Conservation (phyloP, 2,888 invertebrate species). For the Amitus sp. region DNA sequence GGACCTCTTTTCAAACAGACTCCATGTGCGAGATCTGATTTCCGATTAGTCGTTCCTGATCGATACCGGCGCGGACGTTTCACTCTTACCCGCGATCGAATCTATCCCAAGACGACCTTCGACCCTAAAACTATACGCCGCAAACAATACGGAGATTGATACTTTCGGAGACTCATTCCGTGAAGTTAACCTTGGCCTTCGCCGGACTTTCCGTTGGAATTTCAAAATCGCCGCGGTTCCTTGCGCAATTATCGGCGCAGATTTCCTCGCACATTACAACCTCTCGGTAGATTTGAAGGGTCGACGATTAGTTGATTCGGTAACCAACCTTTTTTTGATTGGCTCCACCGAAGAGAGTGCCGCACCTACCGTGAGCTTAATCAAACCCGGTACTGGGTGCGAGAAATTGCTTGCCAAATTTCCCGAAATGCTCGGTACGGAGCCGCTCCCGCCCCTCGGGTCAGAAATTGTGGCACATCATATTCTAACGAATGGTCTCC, state of each 20-base stretch:
- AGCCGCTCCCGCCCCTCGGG: too few species aligned
- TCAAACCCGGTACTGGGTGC: too few species aligned
- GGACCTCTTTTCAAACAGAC: conserved; percentile 20
- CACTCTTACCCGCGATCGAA: not conserved
- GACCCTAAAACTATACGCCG: not conserved
- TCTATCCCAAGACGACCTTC: too few species aligned
- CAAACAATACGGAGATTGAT: not conserved
- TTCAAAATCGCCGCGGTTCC: conserved; percentile 7
- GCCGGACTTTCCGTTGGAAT: not conserved
- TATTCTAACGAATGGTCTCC: conserved; percentile 56
- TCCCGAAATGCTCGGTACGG: conserved; percentile 3
- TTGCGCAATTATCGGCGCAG: conserved; percentile 4
- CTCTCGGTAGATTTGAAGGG: conserved; percentile 8
- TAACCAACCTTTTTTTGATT: too few species aligned
- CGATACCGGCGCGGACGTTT: not conserved
- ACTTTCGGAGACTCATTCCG: conserved; percentile 2
- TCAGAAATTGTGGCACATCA: conserved; percentile 45
- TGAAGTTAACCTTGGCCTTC: not conserved
- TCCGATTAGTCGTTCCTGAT: not conserved
- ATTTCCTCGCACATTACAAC: conserved; percentile 4
- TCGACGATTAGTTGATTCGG: not conserved
- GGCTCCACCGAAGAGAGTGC: too few species aligned
- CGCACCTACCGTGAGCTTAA: too few species aligned
- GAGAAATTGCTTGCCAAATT: conserved; percentile 3
- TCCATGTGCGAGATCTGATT: conserved; percentile 18